These are phyloP conservation scores for Elaphurus davidianus DNA, from an alignment of 2,113 vertebrate species.

Conservation along the genomic window DNA sequence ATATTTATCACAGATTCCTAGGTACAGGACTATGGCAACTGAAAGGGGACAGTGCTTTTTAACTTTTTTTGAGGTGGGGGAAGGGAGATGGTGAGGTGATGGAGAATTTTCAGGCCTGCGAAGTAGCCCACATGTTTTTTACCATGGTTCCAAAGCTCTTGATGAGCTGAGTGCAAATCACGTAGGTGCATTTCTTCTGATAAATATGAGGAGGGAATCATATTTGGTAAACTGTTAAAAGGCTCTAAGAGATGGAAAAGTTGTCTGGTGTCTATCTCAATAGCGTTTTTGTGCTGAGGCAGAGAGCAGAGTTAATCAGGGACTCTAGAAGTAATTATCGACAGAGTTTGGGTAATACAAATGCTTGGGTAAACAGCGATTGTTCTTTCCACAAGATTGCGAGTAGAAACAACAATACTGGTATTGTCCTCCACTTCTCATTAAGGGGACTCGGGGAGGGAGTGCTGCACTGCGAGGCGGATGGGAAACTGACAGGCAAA, in stretches of 20 bases:
- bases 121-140: background rate
- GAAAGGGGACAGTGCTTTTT: background rate
- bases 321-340: conserved; percentile 86
- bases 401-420: conserved; percentile 87
- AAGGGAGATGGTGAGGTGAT: background rate
- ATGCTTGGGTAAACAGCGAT: conserved; percentile 91
- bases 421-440: conserved; percentile 91
- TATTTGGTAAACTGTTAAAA: conserved; percentile 69
- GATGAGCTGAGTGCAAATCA: conserved; percentile 70
- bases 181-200: conserved; percentile 52
- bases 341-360: conserved; percentile 81
- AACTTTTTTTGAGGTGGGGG: background rate
- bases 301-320: conserved; percentile 87
- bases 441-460: conserved; percentile 82
- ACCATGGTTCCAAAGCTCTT: background rate
- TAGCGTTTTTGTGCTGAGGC: conserved; percentile 82
- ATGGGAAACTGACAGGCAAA: conserved; percentile 86
- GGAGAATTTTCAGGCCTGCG: conserved; percentile 36
- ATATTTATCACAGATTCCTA: conserved; percentile 50
- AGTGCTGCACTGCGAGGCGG: conserved; percentile 74
- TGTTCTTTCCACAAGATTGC: conserved; percentile 87
- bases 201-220: conserved; percentile 56
- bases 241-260: conserved; percentile 69
- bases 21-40: background rate
- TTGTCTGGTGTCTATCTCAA: conserved; percentile 76